Evolutionary conservation across 2,797 vertebrate species (phyloP).

Genomic region (Coregonus sp.): DNA sequence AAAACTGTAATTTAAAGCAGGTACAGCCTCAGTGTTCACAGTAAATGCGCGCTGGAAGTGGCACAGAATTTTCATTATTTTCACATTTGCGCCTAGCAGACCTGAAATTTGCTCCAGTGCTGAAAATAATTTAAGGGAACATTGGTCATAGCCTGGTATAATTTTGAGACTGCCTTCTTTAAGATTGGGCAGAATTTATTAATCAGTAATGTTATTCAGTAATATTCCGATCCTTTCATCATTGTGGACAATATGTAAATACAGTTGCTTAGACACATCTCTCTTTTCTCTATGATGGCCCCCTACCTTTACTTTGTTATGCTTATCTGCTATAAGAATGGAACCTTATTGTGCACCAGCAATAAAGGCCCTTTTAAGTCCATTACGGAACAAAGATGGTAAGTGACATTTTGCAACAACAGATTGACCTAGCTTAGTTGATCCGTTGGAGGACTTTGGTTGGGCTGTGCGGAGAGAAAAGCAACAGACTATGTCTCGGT

Average conservation of each 20-base stretch:
- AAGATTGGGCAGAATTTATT: not conserved
- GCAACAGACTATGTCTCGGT: conserved; percentile 25
- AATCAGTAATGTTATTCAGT: not conserved
- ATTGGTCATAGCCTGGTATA: too few relatives aligned
- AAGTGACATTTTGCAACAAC: conserved; percentile 79
- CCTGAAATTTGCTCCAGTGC: too few relatives aligned
- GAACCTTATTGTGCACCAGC: conserved; percentile 69
- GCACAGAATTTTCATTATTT: too few relatives aligned
- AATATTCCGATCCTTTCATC: conserved; percentile 40
- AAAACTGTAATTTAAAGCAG: too few relatives aligned
- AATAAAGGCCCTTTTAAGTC: conserved; percentile 80
- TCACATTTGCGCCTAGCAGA: too few relatives aligned
- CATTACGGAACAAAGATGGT: conserved; percentile 85
- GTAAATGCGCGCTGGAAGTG: too few relatives aligned
- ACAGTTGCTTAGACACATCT: conserved; percentile 73
- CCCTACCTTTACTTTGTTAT: conserved; percentile 82
- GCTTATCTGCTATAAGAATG: conserved; percentile 76
- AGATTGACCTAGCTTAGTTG: conserved; percentile 75
- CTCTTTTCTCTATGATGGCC: conserved; percentile 75
- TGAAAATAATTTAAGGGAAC: too few relatives aligned
- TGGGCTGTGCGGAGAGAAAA: conserved; percentile 61
- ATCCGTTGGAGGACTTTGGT: conserved; percentile 68
- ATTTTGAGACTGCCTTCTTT: too few relatives aligned
- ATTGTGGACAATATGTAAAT: conserved; percentile 72
- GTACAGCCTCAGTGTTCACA: too few relatives aligned